Evolutionary conservation across 23 tunicate genomes (phyloP).

Genomic region (Diplosoma virens): DNA sequence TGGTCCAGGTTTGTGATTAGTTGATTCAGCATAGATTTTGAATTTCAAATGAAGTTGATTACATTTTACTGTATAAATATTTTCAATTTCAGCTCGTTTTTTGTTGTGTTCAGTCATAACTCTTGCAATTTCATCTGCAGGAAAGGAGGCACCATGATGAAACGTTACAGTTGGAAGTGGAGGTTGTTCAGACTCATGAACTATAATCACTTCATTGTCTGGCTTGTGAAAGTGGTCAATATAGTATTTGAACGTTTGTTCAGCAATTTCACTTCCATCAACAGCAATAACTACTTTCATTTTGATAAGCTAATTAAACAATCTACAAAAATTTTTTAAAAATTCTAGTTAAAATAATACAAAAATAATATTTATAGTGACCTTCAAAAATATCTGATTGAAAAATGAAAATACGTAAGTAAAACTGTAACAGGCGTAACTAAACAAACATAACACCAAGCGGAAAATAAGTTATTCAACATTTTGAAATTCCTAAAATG

Average conservation of each 20-base stretch:
- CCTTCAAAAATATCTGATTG: too few species aligned
- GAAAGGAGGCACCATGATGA: conserved; percentile 24
- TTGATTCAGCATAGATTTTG: conserved; percentile 22
- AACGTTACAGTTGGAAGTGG: conserved; percentile 45
- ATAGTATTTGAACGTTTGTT: conserved; percentile 53
- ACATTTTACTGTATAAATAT: conserved; percentile 15
- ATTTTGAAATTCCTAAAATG: too few species aligned
- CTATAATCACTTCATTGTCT: conserved; percentile 32
- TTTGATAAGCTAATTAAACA: too few species aligned
- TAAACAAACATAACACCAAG: too few species aligned
- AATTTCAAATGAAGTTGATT: background rate
- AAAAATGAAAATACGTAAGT: too few species aligned
- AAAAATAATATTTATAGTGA: too few species aligned
- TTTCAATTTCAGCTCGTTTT: conserved; percentile 6
- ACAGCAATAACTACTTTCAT: conserved; percentile 78
- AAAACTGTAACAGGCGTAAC: too few species aligned
- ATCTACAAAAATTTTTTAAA: too few species aligned
- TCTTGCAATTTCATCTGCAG: conserved; percentile 28
- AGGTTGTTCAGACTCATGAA: conserved; percentile 43
- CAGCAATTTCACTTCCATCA: conserved; percentile 65
- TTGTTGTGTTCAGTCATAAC: conserved; percentile 35
- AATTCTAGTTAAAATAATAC: too few species aligned
- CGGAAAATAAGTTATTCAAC: too few species aligned
- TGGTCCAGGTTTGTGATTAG: conserved; percentile 24
- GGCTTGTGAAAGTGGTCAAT: conserved; percentile 42